A percentile compares a stretch with the other conserved stretches of the same genome.
Evolutionary conservation across 2,113 vertebrate species (phyloP).

Genomic region (Rhineura floridana): DNA sequence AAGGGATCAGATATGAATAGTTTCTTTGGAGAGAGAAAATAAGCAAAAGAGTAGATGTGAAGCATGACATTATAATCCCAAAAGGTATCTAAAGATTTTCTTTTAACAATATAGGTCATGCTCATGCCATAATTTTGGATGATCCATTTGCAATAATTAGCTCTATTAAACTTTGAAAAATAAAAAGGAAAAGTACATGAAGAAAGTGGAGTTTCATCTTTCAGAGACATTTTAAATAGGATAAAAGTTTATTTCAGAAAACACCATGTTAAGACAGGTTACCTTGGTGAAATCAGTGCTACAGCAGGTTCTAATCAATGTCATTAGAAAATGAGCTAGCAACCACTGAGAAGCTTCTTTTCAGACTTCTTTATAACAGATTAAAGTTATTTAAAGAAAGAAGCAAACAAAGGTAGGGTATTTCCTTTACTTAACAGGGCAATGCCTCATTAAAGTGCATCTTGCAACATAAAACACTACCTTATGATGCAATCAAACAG

Average conservation of each 20-base stretch:
- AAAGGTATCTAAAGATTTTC: slow-evolving; percentile 21
- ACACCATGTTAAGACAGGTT: slow-evolving; percentile 5
- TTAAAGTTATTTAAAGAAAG: slow-evolving; percentile 47
- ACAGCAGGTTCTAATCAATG: slow-evolving; percentile 52
- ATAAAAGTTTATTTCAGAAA: slow-evolving; percentile 37
- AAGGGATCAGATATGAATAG: neutral
- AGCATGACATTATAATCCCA: neutral
- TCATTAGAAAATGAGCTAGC: slow-evolving; percentile 36
- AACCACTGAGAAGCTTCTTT: slow-evolving; percentile 31
- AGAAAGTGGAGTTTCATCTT: slow-evolving; percentile 18
- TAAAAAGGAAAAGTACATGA: slow-evolving; percentile 36
- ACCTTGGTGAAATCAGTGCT: slow-evolving; percentile 40
- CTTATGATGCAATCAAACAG: neutral
- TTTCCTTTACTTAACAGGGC: slow-evolving; percentile 19
- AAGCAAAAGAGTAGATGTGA: neutral
- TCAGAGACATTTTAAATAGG: slow-evolving; percentile 15
- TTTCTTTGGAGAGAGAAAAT: neutral
- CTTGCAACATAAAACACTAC: slow-evolving; percentile 16
- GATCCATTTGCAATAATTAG: slow-evolving; percentile 38
- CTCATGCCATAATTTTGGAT: neutral
- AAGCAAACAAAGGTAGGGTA: slow-evolving; percentile 23
- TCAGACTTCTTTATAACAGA: slow-evolving; percentile 35
- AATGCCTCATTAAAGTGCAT: slow-evolving; percentile 5
- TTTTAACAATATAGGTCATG: slow-evolving; percentile 19
- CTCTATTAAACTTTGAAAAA: slow-evolving; percentile 10